A percentile compares a stretch with the other conserved stretches of the same genome.
Conservation (phyloP, 1,140 invertebrate genomes). For the Paracyclopina nana region DNA sequence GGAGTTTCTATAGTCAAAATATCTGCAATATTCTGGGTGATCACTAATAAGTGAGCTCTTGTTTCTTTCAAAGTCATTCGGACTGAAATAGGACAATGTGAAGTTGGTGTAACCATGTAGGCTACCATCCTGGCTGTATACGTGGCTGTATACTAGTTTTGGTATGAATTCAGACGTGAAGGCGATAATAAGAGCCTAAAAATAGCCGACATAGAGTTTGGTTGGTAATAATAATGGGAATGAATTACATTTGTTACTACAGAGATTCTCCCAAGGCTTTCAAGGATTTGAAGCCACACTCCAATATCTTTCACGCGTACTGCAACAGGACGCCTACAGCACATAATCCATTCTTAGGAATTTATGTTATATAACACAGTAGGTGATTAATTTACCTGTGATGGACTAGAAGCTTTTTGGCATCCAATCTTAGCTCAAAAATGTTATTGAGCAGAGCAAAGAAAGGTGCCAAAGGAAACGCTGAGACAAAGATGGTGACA, state of each 20-base stretch:
- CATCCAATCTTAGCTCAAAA: slow-evolving; percentile 70
- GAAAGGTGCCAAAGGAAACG: slow-evolving; percentile 67
- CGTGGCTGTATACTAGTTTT: slow-evolving; percentile 53
- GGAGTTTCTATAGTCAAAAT: slow-evolving; percentile 45
- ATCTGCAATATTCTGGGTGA: slow-evolving; percentile 33
- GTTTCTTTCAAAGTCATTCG: slow-evolving; percentile 37
- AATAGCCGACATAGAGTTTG: slow-evolving; percentile 21
- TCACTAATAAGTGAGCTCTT: slow-evolving; percentile 18
- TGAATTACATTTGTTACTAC: slow-evolving; percentile 74
- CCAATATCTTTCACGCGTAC: slow-evolving; percentile 66
- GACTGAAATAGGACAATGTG: slow-evolving; percentile 59
- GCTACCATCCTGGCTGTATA: slow-evolving; percentile 35
- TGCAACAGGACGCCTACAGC: slow-evolving; percentile 43
- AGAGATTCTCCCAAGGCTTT: slow-evolving; percentile 55
- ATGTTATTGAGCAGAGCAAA: slow-evolving; percentile 73
- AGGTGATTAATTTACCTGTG: slow-evolving; percentile 31
- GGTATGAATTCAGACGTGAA: slow-evolving; percentile 97
- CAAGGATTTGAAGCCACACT: slow-evolving; percentile 76
- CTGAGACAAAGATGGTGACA: slow-evolving; percentile 70
- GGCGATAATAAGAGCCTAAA: slow-evolving; percentile 87
- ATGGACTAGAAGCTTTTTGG: slow-evolving; percentile 59
- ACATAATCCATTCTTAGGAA: not conserved
- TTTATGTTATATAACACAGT: not conserved
- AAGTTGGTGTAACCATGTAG: slow-evolving; percentile 59
- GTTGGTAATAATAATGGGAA: not conserved